Percentiles rank a stretch among this genome's conserved stretches.
Conservation (phyloP, 2,888 invertebrate species). For the Drosophila merina region DNA sequence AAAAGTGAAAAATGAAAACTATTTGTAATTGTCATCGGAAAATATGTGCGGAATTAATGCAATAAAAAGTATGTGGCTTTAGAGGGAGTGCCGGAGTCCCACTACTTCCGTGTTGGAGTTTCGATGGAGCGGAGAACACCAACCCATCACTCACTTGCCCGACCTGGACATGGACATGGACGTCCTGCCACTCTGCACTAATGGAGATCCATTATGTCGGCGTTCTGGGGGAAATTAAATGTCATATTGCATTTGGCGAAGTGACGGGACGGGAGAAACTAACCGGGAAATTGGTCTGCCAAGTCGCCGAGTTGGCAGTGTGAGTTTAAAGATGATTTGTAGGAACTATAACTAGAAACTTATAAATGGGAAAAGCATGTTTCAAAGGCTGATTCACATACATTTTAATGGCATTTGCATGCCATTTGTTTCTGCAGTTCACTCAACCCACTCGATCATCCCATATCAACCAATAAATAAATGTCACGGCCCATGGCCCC, state of each 20-base stretch:
- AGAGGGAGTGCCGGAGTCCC: background rate
- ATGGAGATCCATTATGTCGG: slow-evolving; percentile 38
- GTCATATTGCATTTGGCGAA: slow-evolving; percentile 39
- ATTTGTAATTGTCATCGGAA: slow-evolving; percentile 25
- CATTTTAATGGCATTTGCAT: background rate
- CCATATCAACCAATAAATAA: slow-evolving; percentile 34
- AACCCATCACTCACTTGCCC: slow-evolving; percentile 23
- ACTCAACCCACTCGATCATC: slow-evolving; percentile 39
- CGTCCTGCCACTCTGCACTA: slow-evolving; percentile 34
- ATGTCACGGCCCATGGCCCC: slow-evolving; percentile 20
- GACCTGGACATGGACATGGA: slow-evolving; percentile 5
- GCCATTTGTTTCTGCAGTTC: slow-evolving; percentile 13
- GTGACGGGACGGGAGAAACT: slow-evolving; percentile 7
- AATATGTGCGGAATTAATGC: slow-evolving; percentile 28
- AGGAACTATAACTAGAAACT: background rate
- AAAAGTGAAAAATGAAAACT: slow-evolving; percentile 5
- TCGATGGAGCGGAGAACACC: background rate
- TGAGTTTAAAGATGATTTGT: background rate
- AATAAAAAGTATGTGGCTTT: slow-evolving; percentile 2
- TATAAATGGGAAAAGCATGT: slow-evolving; percentile 1
- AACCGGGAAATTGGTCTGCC: slow-evolving; percentile 22
- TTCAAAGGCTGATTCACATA: background rate
- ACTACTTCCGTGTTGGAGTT: slow-evolving; percentile 7
- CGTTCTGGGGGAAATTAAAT: slow-evolving; percentile 43
- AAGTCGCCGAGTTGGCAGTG: slow-evolving; percentile 5